These are phyloP conservation scores for Pedionomus torquatus DNA, from an alignment of 2,113 vertebrate species.

Conservation along the genomic window DNA sequence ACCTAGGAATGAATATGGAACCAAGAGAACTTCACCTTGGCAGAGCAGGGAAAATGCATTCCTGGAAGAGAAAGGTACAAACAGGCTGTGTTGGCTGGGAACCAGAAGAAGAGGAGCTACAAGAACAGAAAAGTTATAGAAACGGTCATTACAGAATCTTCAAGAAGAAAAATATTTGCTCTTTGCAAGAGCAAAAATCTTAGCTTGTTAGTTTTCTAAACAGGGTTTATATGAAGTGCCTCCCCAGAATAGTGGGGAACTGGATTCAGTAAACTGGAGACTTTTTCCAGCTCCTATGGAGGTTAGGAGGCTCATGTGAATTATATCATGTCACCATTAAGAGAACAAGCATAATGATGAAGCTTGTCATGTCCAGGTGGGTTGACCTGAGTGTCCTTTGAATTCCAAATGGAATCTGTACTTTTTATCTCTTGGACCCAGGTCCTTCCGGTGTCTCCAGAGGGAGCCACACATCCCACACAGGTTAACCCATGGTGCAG, in stretches of 20 bases:
- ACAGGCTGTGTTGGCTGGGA: not conserved
- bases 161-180: not conserved
- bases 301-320: not conserved
- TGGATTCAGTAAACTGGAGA: not conserved
- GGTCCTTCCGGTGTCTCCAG: not conserved
- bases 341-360: not conserved
- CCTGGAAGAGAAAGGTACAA: not conserved
- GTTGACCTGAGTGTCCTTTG: not conserved
- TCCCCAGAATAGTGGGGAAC: not conserved
- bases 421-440: not conserved
- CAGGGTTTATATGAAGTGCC: not conserved
- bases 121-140: not conserved
- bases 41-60: not conserved
- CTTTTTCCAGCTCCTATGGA: not conserved
- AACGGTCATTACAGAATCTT: not conserved
- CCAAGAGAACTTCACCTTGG: not conserved
- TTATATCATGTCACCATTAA: not conserved
- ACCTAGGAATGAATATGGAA: not conserved
- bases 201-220: not conserved
- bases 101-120: not conserved
- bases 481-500: not conserved
- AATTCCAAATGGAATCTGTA: not conserved
- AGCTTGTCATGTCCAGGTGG: not conserved
- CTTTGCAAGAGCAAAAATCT: not conserved
- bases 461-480: not conserved